Evolutionary conservation across 1,140 invertebrate species (phyloP), one percentile per base, ranked within the genome.

Genomic region (Aradophagus sp.): DNA sequence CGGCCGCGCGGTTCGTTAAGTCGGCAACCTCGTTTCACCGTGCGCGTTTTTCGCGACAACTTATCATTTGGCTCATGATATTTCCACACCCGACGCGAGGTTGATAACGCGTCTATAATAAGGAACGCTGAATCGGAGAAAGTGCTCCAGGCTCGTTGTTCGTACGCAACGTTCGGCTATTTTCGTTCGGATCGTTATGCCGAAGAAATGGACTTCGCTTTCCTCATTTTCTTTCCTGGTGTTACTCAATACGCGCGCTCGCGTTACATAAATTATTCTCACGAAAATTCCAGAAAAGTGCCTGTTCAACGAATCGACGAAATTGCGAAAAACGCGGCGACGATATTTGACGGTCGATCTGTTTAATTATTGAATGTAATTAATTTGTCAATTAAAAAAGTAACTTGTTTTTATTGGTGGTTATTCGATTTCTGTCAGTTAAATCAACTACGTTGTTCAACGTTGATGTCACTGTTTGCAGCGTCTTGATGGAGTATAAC

Each of bases 161-260:
- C 19, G 31, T 42, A 23, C 27, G 34, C 44, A 44, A 10, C 19
- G 14, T n/a, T n/a, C n/a, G 8, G 15, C 17, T 34, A 53, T 68
- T 67, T 53, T 59, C 41, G 48, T 47, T 39, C 20, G 26, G 8
- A 31, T 38, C 32, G 39, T 42, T 66, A 55, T 31, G 32, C 14
- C 1, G 27, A 55, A 52, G 61, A 67, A 67, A 58, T 58, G 62
- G 11, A 14, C 29, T 35, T 31, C 27, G 29, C 55, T 59, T 68
- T 67, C 44, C 41, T 55, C 41, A 61, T 53, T 61, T 68, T 68
- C 55, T 61, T 68, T 68, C 65, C 65, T 68, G 55, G 65, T 68
- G 4, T 68, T 68, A 67, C 16, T 45, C 19, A 67, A 67, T 45
- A 17, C 12, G 23, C 14, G 5, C 34, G 23, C n/a, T n/a, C 20